phyloP scores from a whole-genome alignment of 2,888 invertebrate species.

The Megaustenia siamemsis region DNA sequence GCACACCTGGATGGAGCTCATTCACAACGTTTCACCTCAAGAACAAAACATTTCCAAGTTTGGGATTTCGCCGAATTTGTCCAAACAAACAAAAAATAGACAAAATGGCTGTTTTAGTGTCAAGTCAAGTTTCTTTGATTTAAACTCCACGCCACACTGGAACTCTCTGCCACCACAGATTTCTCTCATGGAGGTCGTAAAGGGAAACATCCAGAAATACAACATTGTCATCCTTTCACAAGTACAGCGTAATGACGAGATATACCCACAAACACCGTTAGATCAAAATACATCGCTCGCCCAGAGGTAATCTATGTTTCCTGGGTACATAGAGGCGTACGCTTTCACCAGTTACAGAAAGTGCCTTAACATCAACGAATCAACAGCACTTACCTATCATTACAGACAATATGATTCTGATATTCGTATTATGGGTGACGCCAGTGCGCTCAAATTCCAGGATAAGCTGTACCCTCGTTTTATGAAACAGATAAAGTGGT shows the following conservation, averaged over 20 bases:
- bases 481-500: neutral
- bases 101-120: neutral
- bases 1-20: slow-evolving; percentile 22
- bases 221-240: neutral
- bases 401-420: neutral
- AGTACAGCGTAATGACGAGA: neutral
- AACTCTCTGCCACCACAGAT: neutral
- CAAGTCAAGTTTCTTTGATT: neutral
- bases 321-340: neutral
- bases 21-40: neutral
- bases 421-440: neutral
- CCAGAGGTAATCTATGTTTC: neutral
- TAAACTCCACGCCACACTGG: neutral
- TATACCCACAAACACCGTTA: neutral
- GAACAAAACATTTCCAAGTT: neutral
- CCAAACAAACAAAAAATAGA: too few relatives aligned
- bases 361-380: neutral
- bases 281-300: slow-evolving; percentile 11
- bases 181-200: neutral
- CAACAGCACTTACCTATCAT: slow-evolving; percentile 13
- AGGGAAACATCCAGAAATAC: neutral
- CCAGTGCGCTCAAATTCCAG: neutral
- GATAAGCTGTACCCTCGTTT: neutral
- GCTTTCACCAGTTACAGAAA: neutral
- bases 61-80: too few relatives aligned